These are phyloP conservation scores for Athetis lepigone DNA, from an alignment of 2,888 invertebrate genomes.

Conservation along the genomic window DNA sequence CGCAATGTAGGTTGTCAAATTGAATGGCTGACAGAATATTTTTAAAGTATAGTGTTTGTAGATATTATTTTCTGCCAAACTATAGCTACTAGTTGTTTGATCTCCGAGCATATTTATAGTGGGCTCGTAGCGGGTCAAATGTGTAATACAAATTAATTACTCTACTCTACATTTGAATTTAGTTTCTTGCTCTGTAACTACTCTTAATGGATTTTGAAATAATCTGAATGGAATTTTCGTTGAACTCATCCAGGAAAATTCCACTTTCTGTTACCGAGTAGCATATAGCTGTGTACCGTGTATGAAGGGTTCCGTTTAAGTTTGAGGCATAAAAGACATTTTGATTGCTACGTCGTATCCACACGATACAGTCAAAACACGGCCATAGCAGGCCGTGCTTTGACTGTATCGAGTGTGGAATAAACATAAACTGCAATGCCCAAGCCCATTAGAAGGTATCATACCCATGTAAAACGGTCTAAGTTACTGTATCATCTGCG, in stretches of 20 bases:
- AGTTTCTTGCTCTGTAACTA: background rate
- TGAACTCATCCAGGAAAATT: background rate
- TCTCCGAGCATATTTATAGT: slow-evolving; percentile 15
- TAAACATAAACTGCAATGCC: too few species aligned
- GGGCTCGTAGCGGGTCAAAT: background rate
- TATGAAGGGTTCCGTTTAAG: background rate
- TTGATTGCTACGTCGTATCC: too few species aligned
- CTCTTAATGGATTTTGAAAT: slow-evolving; percentile 12
- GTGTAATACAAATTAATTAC: slow-evolving; percentile 19
- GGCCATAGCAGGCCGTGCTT: too few species aligned
- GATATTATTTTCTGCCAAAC: slow-evolving; percentile 2
- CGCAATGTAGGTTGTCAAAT: background rate
- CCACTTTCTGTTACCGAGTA: background rate
- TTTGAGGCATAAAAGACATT: too few species aligned
- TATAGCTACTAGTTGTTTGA: slow-evolving; percentile 10
- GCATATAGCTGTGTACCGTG: background rate
- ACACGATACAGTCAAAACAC: too few species aligned
- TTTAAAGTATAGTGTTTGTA: background rate
- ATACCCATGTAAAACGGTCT: too few species aligned
- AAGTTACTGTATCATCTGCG: too few species aligned
- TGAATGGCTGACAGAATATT: too few species aligned
- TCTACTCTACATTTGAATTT: background rate
- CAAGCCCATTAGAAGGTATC: too few species aligned
- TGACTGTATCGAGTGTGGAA: too few species aligned
- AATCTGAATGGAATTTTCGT: background rate